phyloP scores from a whole-genome alignment of 2,797 vertebrate species.

The Oreonectes daqikongensis region DNA sequence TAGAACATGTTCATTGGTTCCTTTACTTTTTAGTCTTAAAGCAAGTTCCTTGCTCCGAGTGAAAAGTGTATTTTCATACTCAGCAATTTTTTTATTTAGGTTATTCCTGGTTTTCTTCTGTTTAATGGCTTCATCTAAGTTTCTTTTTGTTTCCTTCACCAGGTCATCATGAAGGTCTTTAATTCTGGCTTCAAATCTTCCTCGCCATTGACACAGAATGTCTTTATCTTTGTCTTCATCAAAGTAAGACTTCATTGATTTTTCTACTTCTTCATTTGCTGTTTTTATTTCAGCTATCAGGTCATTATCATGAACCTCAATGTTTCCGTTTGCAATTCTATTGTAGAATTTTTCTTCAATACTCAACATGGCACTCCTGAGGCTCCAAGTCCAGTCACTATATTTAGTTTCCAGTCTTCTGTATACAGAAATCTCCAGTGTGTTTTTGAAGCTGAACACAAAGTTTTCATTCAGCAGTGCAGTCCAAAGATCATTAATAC shows the following conservation, averaged over 20 bases:
- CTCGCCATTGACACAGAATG: conserved; percentile 68
- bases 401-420: conserved; percentile 1
- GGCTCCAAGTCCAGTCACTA: conserved; percentile 66
- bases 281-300: conserved; percentile 27
- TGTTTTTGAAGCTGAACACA: conserved; percentile 80
- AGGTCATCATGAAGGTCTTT: conserved; percentile 55
- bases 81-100: conserved; percentile 53
- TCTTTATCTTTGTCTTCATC: conserved; percentile 64
- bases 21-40: conserved; percentile 47
- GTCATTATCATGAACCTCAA: neutral
- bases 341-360: conserved; percentile 64
- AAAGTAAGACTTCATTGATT: conserved; percentile 66
- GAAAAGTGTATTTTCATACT: conserved; percentile 59
- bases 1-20: conserved; percentile 51
- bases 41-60: conserved; percentile 58
- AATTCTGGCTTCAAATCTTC: conserved; percentile 57
- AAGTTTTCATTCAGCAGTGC: conserved; percentile 78
- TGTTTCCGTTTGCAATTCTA: conserved; percentile 58
- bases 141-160: conserved; percentile 50
- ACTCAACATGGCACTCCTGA: conserved; percentile 69
- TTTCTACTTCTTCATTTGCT: conserved; percentile 45
- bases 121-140: conserved; percentile 47
- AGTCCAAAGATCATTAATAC: conserved; percentile 70
- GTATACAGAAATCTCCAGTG: conserved; percentile 69
- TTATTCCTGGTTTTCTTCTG: conserved; percentile 51